Conservation (phyloP, 2,113 vertebrate genomes). For the Coptodon rendalli region DNA sequence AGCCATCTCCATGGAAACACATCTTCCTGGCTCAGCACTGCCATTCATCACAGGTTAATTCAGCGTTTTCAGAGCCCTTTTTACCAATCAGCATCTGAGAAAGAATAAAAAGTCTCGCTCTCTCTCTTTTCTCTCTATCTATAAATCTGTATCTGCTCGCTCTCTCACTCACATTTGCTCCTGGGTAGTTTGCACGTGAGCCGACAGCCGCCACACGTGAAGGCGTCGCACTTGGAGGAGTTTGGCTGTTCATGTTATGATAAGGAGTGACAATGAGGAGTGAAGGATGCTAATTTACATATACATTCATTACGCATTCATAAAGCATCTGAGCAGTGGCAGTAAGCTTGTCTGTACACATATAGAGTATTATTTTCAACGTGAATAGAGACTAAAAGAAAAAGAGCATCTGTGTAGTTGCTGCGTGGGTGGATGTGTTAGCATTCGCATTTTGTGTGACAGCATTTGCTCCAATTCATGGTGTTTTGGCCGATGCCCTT, state of each 20-base stretch:
- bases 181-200: background rate
- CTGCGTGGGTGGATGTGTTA: background rate
- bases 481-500: background rate
- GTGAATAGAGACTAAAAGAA: background rate
- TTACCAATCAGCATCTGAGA: background rate
- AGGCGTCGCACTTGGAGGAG: background rate
- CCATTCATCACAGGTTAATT: background rate
- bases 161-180: background rate
- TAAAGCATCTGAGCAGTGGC: background rate
- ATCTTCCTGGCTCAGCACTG: background rate
- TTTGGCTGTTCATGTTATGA: background rate
- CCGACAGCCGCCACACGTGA: background rate
- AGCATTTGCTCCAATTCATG: conserved; percentile 28
- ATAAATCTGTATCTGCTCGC: background rate
- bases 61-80: background rate
- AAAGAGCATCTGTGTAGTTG: background rate
- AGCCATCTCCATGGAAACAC: conserved; percentile 1
- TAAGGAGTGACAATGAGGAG: background rate
- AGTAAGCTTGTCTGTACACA: background rate
- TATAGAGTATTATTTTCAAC: background rate
- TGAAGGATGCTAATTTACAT: background rate
- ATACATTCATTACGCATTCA: background rate
- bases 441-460: background rate
- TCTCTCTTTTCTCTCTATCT: background rate
- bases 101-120: background rate